Percentiles rank a stretch among this genome's conserved stretches.
Conservation (phyloP, 2,888 invertebrate species). For the Drosophila multiciliata region DNA sequence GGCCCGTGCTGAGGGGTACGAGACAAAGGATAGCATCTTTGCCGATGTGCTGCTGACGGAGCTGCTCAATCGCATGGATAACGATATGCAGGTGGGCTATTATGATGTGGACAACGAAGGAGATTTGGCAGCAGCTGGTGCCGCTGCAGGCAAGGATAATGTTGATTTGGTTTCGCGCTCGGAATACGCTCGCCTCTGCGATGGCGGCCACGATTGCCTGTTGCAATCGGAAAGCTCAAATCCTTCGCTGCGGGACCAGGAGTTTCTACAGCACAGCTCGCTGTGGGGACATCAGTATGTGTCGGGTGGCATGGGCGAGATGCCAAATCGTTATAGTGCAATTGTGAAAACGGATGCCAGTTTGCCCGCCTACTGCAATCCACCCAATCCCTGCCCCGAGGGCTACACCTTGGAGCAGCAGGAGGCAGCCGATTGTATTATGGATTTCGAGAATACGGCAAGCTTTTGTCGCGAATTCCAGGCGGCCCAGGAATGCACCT, state of each 20-base stretch:
- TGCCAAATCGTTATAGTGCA: constrained; percentile 82
- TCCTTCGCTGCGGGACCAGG: constrained; percentile 94
- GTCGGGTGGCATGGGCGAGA: constrained; percentile 91
- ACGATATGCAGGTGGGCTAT: constrained; percentile 88
- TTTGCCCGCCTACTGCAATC: constrained; percentile 99
- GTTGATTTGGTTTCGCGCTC: constrained; percentile 86
- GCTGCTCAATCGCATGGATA: constrained; percentile 91
- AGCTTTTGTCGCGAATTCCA: constrained; percentile 97
- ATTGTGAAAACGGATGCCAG: constrained; percentile 96
- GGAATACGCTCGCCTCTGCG: constrained; percentile 90
- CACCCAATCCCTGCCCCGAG: constrained; percentile 99
- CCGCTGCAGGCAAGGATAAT: constrained; percentile 65
- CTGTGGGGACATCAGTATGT: constrained; percentile 91
- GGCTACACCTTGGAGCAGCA: constrained; percentile 88
- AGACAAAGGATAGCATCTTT: constrained; percentile 87
- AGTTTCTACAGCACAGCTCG: constrained; percentile 92
- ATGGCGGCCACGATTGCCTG: constrained; percentile 84
- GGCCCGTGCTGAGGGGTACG: constrained; percentile 40
- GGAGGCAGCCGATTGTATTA: constrained; percentile 92
- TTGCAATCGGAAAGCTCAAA: constrained; percentile 82
- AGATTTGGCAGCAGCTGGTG: constrained; percentile 69
- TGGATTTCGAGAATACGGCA: constrained; percentile 97
- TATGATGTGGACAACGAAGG: constrained; percentile 82
- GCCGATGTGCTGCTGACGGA: constrained; percentile 91
- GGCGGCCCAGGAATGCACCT: constrained; percentile 97